Evolutionary conservation across 1,140 invertebrate species (phyloP).

Genomic region (Microplitis demolitor): DNA sequence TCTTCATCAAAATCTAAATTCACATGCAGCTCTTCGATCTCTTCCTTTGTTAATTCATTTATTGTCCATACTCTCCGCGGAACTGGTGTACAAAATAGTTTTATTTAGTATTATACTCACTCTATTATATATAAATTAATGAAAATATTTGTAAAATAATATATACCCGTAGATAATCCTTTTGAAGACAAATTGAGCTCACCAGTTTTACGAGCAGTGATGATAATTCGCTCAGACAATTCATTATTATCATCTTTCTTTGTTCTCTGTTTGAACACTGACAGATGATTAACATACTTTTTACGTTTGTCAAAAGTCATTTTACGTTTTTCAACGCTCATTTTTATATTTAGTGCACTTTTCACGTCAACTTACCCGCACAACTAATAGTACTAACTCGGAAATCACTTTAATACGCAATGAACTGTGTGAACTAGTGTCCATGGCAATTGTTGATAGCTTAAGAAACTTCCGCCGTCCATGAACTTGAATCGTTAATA

Average conservation of each 20-base stretch:
- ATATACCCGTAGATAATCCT: slow-evolving; percentile 72
- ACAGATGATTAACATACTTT: slow-evolving; percentile 56
- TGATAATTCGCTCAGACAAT: slow-evolving; percentile 72
- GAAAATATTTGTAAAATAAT: background rate
- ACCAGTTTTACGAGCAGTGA: slow-evolving; percentile 78
- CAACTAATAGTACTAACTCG: background rate
- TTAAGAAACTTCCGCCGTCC: background rate
- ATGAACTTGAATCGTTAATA: slow-evolving; percentile 6
- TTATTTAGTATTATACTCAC: background rate
- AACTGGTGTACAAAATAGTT: slow-evolving; percentile 64
- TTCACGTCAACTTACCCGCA: background rate
- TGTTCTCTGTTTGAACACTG: slow-evolving; percentile 73
- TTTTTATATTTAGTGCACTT: background rate
- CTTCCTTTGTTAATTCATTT: slow-evolving; percentile 73
- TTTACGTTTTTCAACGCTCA: background rate
- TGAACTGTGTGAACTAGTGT: slow-evolving; percentile 2
- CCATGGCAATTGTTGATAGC: slow-evolving; percentile 14
- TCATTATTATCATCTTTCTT: slow-evolving; percentile 70
- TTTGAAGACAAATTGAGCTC: slow-evolving; percentile 78
- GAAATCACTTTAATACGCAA: background rate
- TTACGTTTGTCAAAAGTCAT: slow-evolving; percentile 36
- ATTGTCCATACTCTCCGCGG: slow-evolving; percentile 82
- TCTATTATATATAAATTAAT: too few species aligned
- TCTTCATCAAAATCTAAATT: slow-evolving; percentile 72
- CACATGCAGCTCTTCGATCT: slow-evolving; percentile 64